Evolutionary conservation across 2,797 vertebrate species (phyloP), one percentile per base, ranked within the genome.

Genomic region (Chaetodon trifasciatus): DNA sequence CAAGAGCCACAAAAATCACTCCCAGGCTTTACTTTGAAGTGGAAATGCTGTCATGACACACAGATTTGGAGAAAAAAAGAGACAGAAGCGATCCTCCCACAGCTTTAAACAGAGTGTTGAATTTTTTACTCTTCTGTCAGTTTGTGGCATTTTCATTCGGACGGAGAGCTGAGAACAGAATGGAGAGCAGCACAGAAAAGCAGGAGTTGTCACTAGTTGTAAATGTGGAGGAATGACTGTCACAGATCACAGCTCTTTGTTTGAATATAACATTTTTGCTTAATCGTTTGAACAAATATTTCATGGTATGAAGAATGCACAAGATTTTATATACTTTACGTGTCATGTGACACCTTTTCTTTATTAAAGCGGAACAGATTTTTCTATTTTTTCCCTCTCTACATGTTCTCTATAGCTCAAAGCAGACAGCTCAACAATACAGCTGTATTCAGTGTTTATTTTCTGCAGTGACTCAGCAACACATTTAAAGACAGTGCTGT

Each of bases 1-100:
- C 24, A 75, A 46, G 69, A 64, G n/a, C 52, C 23, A 53, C 57
- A 82, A 85, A 69, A 90, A 78, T 88, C 82, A 82, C 66, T 79
- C 23, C 12, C 6, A 60, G 72, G 70, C 13, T 70, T 70, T 42
- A 42, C 46, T 76, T 19, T 39, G 60, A 76, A 89, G 86, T 84
- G 68, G 61, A 67, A 84, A 85, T 67, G 60, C 78, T 85, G 72
- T 86, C 40, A 72, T 74, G 79, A 81, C 2, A 46, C 61, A 67
- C 23, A 39, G 49, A 74, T 37, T 67, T 46, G 52, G 49, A 67
- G 35, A 70, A 40, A 57, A 13, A 76, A 49, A 13, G 23, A 74
- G 53, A 44, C 60, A 46, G 70, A 70, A 77, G 12, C 2, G 32
- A 63, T 56, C 68, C 56, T 77, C 74, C 64, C 52, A 64, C 58